Base-by-base conservation (phyloP, 2,113 vertebrate genomes). In the Pholis gunnellus region DNA sequence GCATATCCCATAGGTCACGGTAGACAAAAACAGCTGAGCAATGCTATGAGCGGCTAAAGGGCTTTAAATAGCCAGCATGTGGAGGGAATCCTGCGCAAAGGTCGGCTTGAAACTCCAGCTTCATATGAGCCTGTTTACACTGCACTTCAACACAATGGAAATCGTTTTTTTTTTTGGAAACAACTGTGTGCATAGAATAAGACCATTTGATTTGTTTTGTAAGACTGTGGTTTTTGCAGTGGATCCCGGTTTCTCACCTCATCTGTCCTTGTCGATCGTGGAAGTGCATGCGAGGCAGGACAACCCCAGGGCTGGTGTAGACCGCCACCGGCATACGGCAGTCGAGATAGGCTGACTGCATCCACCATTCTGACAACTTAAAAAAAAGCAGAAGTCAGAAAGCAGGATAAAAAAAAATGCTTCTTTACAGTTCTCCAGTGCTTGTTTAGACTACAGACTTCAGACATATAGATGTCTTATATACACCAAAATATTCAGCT, bases 311-410 rank as follows among this genome's bases (percentile, higher is more conserved):
- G 84, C 96, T 99, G 73, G 97, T 98, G 90, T 96, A 96, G 80
- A 99, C 96, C 59, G 97, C 96, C 52, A 99, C 95, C 0, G 98
- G 98, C 94, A 99, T 96, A 7, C 97, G 97, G 84, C 96, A 99
- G 85, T 99, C 98, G 69, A 99, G 94, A 90, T 99, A 99, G 68
- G 97, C 96, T 0, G 96, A 96, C 93, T 97, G 97, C 92, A 98
- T 95, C 98, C 98, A 99, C 97, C 98, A 99, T 34, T 99, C 98
- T 1, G 97, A 96, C 48, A 99, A 96, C 98, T 99, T n/a, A n/a
- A 34, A 83, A 52, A 83, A 65, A 73, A 78, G 9, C 46, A 64
- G 34, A 2, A 69, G 31, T 56, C 34, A 86, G 38, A 73, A 4
- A 65, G 20, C 20, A 76, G 13, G 11, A 48, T n/a, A 7, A 2